Conservation (phyloP, 2,113 vertebrate species). For the Planiliza haematocheilus region DNA sequence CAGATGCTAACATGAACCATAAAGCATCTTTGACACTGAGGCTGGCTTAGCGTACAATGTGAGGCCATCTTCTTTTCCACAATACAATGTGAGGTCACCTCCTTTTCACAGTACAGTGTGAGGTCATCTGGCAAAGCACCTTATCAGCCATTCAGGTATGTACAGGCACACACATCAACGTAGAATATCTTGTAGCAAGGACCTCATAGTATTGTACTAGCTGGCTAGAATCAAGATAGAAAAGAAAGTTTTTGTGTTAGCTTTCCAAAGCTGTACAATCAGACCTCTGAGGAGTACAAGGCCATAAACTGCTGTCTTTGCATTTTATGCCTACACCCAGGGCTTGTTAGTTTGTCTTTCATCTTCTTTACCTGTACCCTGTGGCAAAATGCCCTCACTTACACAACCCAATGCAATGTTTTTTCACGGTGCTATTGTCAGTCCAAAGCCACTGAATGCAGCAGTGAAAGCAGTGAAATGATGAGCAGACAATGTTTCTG, state of each 20-base stretch:
- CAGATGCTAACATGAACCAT: neutral
- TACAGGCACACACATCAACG: constrained; percentile 3
- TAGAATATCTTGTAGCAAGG: neutral
- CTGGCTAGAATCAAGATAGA: constrained; percentile 10
- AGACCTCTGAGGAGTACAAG: constrained; percentile 30
- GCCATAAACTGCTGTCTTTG: constrained; percentile 23
- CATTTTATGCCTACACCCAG: constrained; percentile 30
- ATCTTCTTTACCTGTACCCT: constrained; percentile 29
- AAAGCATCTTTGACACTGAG: constrained; percentile 13
- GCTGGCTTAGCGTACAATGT: neutral
- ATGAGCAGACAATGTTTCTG: constrained; percentile 35
- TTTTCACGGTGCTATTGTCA: constrained; percentile 16
- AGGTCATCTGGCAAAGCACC: constrained; percentile 11
- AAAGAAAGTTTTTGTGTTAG: constrained; percentile 33
- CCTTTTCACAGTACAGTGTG: constrained; percentile 2
- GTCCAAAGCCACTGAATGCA: constrained; percentile 22
- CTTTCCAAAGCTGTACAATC: constrained; percentile 37
- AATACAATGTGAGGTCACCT: constrained; percentile 10
- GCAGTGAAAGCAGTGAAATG: constrained; percentile 24
- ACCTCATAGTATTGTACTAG: constrained; percentile 15
- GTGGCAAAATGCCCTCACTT: constrained; percentile 22
- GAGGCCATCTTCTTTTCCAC: constrained; percentile 15
- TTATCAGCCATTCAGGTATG: constrained; percentile 1
- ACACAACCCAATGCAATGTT: constrained; percentile 19
- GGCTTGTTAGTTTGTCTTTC: constrained; percentile 23